These are phyloP conservation scores for Eledona agricola DNA, from an alignment of 2,888 invertebrate genomes.

Conservation along the genomic window DNA sequence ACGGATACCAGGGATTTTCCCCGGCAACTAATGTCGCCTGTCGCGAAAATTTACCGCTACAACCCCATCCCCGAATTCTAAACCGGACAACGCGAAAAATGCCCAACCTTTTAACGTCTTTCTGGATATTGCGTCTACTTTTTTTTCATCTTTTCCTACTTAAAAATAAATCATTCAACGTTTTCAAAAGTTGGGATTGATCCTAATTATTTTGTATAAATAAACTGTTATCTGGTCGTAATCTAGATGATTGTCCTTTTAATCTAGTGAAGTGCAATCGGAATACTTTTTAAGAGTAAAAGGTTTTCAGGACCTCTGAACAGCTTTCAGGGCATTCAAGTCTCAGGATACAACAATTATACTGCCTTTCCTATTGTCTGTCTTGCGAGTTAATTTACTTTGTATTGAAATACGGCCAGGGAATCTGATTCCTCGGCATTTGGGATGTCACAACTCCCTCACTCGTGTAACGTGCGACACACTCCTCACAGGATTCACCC, in stretches of 20 bases:
- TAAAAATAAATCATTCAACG: too few species aligned
- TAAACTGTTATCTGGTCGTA: conserved; percentile 36
- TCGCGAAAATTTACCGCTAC: conserved; percentile 53
- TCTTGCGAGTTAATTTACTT: conserved; percentile 51
- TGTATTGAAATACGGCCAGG: conserved; percentile 50
- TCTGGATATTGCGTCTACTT: conserved; percentile 20
- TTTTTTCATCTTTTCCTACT: conserved; percentile 23
- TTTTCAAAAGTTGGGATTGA: conserved; percentile 34
- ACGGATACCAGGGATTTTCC: conserved; percentile 43
- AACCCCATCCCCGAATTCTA: conserved; percentile 39
- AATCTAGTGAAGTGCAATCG: conserved; percentile 38
- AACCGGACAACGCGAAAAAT: conserved; percentile 34
- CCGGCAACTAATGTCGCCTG: conserved; percentile 51
- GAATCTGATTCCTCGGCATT: conserved; percentile 47
- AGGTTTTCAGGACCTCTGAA: conserved; percentile 35
- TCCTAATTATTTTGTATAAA: conserved; percentile 38
- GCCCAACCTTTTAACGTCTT: conserved; percentile 32
- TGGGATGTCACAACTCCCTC: conserved; percentile 39
- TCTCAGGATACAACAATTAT: conserved; percentile 47
- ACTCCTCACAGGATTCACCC: conserved; percentile 31
- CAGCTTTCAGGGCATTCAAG: conserved; percentile 33
- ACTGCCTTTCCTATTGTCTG: conserved; percentile 45
- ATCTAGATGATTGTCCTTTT: conserved; percentile 38
- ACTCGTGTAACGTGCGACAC: conserved; percentile 39
- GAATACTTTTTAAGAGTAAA: conserved; percentile 34